Conservation (phyloP, 2,888 invertebrate genomes). For the Tenthredo scrophulariae region DNA sequence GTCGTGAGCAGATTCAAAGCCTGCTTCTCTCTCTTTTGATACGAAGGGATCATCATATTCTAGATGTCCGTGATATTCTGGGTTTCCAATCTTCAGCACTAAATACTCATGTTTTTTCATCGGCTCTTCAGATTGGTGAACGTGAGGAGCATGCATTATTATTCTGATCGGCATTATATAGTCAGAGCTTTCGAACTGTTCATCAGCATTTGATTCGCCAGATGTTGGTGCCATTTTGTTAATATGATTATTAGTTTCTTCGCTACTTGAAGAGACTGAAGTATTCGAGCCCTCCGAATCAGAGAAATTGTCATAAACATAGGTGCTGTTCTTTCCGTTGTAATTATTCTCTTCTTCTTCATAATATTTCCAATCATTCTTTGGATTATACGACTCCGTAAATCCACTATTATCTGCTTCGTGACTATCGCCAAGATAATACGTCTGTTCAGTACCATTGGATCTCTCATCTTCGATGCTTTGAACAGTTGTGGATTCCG, state of each 20-base stretch:
- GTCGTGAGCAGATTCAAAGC: conserved; percentile 41
- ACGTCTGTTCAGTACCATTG: neutral
- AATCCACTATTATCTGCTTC: neutral
- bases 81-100: conserved; percentile 65
- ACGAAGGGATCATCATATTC: conserved; percentile 48
- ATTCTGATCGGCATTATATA: conserved; percentile 68
- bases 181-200: conserved; percentile 42
- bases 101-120: conserved; percentile 69
- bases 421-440: neutral
- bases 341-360: neutral
- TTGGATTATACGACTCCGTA: neutral
- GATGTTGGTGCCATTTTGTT: neutral
- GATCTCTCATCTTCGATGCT: neutral
- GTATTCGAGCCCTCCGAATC: neutral
- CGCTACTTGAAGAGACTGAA: neutral
- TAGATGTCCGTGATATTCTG: conserved; percentile 69
- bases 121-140: conserved; percentile 64
- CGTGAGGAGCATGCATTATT: conserved; percentile 72
- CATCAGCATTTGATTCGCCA: neutral
- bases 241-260: conserved; percentile 12
- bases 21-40: neutral
- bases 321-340: neutral
- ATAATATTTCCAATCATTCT: neutral
- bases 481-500: neutral
- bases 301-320: neutral